phyloP scores from a whole-genome alignment of 1,140 invertebrate genomes.

The Zaprionus kolodkinae region DNA sequence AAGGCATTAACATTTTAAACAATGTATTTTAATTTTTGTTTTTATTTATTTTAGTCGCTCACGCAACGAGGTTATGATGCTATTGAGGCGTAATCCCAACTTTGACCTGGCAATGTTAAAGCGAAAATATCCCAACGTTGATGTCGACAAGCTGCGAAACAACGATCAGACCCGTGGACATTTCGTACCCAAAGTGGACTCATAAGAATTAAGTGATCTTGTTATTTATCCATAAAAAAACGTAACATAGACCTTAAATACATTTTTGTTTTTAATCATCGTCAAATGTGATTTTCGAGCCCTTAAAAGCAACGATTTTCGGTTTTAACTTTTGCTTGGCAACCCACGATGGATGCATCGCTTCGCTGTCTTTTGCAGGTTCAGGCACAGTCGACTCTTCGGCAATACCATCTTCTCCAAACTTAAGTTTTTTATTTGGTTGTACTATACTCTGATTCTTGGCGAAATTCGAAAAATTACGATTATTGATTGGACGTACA shows the following conservation, averaged over 20 bases:
- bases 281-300: slow-evolving; percentile 83
- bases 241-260: slow-evolving; percentile 24
- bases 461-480: slow-evolving; percentile 86
- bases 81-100: slow-evolving; percentile 91
- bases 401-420: slow-evolving; percentile 60
- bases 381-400: background rate
- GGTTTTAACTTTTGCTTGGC: slow-evolving; percentile 85
- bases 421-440: slow-evolving; percentile 78
- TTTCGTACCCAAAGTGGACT: slow-evolving; percentile 85
- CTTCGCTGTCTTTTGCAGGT: background rate
- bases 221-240: slow-evolving; percentile 32
- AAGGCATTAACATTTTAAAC: background rate
- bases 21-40: slow-evolving; percentile 25
- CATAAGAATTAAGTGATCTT: slow-evolving; percentile 17
- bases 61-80: slow-evolving; percentile 87
- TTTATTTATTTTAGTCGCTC: slow-evolving; percentile 86
- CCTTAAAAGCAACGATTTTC: slow-evolving; percentile 72
- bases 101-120: slow-evolving; percentile 89
- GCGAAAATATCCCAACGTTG: slow-evolving; percentile 90
- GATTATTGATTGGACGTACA: slow-evolving; percentile 17
- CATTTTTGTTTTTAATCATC: slow-evolving; percentile 40
- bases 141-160: slow-evolving; percentile 88
- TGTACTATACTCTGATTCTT: slow-evolving; percentile 79
- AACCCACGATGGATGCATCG: slow-evolving; percentile 87
- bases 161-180: slow-evolving; percentile 87